These are phyloP conservation scores for Lumbricus terrestris DNA, from an alignment of 2,888 invertebrate genomes.

Conservation along the genomic window DNA sequence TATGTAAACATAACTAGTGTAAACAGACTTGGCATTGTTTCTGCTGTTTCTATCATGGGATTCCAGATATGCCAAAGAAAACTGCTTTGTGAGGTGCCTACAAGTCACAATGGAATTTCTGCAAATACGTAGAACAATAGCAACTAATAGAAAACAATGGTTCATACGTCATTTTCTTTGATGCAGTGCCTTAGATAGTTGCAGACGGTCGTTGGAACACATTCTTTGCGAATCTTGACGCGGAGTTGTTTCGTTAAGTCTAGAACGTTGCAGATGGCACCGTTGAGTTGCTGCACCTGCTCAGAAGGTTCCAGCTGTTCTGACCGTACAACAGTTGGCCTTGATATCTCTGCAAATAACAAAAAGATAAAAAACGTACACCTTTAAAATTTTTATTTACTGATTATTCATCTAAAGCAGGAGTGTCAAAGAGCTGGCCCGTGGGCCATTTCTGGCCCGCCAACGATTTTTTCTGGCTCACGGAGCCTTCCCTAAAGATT, in stretches of 20 bases:
- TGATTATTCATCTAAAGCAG: background rate
- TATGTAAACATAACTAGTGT: background rate
- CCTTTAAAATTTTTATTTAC: background rate
- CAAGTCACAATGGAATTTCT: background rate
- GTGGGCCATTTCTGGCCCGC: no score
- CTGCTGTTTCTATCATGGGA: background rate
- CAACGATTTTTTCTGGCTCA: no score
- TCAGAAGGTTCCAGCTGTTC: conserved; percentile 45
- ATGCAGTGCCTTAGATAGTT: conserved; percentile 56
- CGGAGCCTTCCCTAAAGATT: no score
- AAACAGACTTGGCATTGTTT: background rate
- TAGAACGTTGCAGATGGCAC: conserved; percentile 51
- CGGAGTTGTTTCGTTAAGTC: conserved; percentile 49
- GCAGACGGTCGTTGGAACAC: conserved; percentile 54
- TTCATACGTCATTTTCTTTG: conserved; percentile 56
- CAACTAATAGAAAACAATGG: background rate
- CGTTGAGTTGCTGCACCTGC: conserved; percentile 51
- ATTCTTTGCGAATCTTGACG: conserved; percentile 47
- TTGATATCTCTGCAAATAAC: background rate
- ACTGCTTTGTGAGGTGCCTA: background rate
- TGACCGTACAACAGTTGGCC: conserved; percentile 12
- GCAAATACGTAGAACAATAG: background rate
- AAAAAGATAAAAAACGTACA: background rate
- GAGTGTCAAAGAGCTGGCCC: no score
- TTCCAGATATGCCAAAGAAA: background rate